A percentile compares a stretch with the other conserved stretches of the same genome.
Conservation (phyloP, 2,797 vertebrate species). For the Phoebastria nigripes region DNA sequence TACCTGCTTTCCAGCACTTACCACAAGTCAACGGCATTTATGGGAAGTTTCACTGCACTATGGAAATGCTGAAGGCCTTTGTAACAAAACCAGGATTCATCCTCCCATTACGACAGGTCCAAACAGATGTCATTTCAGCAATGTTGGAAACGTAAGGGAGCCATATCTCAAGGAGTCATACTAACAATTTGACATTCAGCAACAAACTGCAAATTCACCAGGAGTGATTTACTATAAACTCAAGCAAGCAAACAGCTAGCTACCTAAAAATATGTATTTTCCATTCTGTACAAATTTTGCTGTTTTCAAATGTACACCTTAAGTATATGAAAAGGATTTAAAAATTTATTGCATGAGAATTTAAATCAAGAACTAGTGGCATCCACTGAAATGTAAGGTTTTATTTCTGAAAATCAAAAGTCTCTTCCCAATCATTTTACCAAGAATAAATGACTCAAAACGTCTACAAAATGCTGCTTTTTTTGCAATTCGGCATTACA, state of each 20-base stretch:
- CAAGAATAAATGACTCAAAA: neutral
- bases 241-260: neutral
- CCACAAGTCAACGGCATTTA: neutral
- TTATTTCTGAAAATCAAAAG: neutral
- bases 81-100: neutral
- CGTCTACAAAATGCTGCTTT: neutral
- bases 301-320: neutral
- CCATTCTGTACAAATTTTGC: neutral
- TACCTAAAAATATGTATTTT: neutral
- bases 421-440: neutral
- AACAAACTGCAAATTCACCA: neutral
- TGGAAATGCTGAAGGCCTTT: neutral
- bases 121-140: neutral
- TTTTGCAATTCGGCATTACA: neutral
- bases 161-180: neutral
- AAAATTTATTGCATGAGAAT: neutral
- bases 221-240: neutral
- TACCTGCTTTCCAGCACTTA: neutral
- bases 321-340: neutral
- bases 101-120: neutral
- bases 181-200: neutral
- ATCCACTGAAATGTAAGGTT: neutral
- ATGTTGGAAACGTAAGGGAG: neutral
- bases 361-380: neutral
- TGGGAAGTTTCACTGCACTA: neutral